A percentile compares a stretch with the other conserved stretches of the same genome.
Conservation (phyloP, 2,888 invertebrate species). For the Nemoura dubitans region DNA sequence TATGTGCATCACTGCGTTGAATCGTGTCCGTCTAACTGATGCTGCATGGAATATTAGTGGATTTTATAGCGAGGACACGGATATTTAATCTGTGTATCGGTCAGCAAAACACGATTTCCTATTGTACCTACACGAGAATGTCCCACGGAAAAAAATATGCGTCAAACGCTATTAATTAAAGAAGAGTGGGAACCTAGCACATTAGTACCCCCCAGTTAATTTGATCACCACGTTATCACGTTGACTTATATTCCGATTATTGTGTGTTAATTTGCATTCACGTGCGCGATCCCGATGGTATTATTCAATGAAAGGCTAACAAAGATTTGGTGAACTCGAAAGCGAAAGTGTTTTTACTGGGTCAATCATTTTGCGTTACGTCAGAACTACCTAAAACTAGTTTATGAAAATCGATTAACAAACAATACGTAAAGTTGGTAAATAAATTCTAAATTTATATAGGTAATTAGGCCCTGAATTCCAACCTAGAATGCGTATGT, state of each 20-base stretch:
- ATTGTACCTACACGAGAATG: too few species aligned
- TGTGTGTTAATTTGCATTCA: background rate
- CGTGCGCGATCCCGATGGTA: slow-evolving; percentile 29
- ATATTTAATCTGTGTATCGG: too few species aligned
- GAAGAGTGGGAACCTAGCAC: too few species aligned
- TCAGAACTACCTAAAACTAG: slow-evolving; percentile 35
- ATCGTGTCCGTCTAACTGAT: too few species aligned
- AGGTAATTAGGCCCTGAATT: background rate
- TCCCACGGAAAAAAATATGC: too few species aligned
- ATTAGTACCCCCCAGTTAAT: too few species aligned
- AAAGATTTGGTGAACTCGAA: slow-evolving; percentile 33
- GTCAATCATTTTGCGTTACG: slow-evolving; percentile 36
- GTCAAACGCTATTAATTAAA: too few species aligned
- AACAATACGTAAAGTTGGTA: slow-evolving; percentile 19
- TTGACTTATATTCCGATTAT: background rate
- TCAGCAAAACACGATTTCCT: too few species aligned
- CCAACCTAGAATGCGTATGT: background rate
- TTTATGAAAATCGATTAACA: slow-evolving; percentile 32
- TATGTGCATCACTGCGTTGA: too few species aligned
- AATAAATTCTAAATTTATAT: slow-evolving; percentile 13
- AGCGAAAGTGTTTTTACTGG: slow-evolving; percentile 40
- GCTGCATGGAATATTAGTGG: too few species aligned
- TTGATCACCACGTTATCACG: background rate
- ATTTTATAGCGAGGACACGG: too few species aligned
- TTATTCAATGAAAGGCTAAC: slow-evolving; percentile 26